Percentiles rank a stretch among this genome's conserved stretches.
phyloP scores from a whole-genome alignment of 2,888 invertebrate species.

The Pyrochroa serraticornis region DNA sequence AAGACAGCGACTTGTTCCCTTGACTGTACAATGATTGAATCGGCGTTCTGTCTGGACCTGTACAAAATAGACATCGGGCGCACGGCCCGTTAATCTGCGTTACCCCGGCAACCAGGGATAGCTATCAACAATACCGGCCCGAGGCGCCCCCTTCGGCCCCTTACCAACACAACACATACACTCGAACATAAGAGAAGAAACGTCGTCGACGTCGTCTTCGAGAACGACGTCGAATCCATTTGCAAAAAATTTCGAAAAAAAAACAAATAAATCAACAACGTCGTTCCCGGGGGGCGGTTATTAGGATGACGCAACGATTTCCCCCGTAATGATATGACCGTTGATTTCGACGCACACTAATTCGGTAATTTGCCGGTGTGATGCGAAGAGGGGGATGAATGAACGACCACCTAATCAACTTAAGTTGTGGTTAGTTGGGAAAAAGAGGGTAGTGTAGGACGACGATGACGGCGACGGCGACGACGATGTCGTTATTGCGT shows the following conservation, averaged over 20 bases:
- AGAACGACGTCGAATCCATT: neutral
- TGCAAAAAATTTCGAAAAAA: neutral
- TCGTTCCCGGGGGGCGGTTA: too few relatives aligned
- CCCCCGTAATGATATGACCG: too few relatives aligned
- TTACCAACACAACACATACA: slow-evolving; percentile 16
- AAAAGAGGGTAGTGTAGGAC: too few relatives aligned
- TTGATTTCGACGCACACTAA: too few relatives aligned
- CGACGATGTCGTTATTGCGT: too few relatives aligned
- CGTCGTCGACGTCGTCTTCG: neutral
- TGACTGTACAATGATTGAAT: slow-evolving; percentile 60
- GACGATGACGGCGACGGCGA: too few relatives aligned
- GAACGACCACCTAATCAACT: too few relatives aligned
- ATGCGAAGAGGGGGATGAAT: too few relatives aligned
- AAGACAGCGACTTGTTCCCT: slow-evolving; percentile 24
- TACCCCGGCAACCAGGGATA: slow-evolving; percentile 59
- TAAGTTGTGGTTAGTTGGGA: too few relatives aligned
- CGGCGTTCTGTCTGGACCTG: slow-evolving; percentile 50
- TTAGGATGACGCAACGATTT: too few relatives aligned
- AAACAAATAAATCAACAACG: too few relatives aligned
- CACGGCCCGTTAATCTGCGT: slow-evolving; percentile 60
- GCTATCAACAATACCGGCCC: slow-evolving; percentile 58
- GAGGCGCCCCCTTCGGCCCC: slow-evolving; percentile 37
- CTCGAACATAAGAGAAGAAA: neutral
- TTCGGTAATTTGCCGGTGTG: too few relatives aligned
- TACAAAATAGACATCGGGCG: slow-evolving; percentile 61